These are phyloP conservation scores for Danio rerio DNA, from an alignment of 2,113 vertebrate species.

Conservation along the genomic window GRCz12tu NC_133197.1:19761501-19762000, in stretches of 20 bases:
- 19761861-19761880: too few relatives aligned
- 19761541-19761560: constrained; percentile 77
- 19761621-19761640: constrained; percentile 57
- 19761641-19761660: constrained; percentile 59
- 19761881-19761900: too few relatives aligned
- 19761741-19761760: constrained; percentile 42
- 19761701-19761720: constrained; percentile 59
- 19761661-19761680: constrained; percentile 56
- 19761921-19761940: too few relatives aligned
- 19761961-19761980: too few relatives aligned
- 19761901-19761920: too few relatives aligned
- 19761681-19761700: constrained; percentile 49
- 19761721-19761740: constrained; percentile 61
- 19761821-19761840: too few relatives aligned
- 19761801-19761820: too few relatives aligned
- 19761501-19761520: constrained; percentile 65
- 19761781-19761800: constrained; percentile 29
- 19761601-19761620: constrained; percentile 53
- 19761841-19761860: too few relatives aligned
- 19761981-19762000: too few relatives aligned
- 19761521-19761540: constrained; percentile 67
- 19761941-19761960: too few relatives aligned
- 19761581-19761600: constrained; percentile 50
- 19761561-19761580: constrained; percentile 64
- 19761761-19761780: constrained; percentile 38